Percentiles rank a stretch among this genome's conserved stretches.
Evolutionary conservation across 2,888 invertebrate species (phyloP).

Genomic region (Mechanitis mazaeus): DNA sequence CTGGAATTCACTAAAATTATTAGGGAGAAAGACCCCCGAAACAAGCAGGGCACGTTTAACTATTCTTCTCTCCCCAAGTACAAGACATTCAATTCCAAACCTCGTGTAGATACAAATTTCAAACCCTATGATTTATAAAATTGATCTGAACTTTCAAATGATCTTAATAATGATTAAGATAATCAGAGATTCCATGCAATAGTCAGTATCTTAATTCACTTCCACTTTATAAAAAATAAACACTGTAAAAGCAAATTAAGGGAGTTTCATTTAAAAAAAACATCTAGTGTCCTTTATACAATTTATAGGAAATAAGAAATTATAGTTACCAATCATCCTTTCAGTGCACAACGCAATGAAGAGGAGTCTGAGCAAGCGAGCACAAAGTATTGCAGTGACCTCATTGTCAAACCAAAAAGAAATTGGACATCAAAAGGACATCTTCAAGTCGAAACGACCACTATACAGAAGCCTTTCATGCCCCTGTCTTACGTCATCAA

Average conservation of each 20-base stretch:
- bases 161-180: too few relatives aligned
- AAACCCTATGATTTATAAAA: slow-evolving; percentile 24
- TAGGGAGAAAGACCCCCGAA: slow-evolving; percentile 11
- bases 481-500: slow-evolving; percentile 32
- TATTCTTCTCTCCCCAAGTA: slow-evolving; percentile 33
- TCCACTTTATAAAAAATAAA: slow-evolving; percentile 33
- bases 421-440: slow-evolving; percentile 20
- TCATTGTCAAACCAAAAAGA: slow-evolving; percentile 30
- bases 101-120: slow-evolving; percentile 29
- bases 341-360: slow-evolving; percentile 50
- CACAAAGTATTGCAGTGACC: slow-evolving; percentile 33
- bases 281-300: not conserved
- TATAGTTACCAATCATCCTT: slow-evolving; percentile 52
- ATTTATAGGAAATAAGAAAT: slow-evolving; percentile 35
- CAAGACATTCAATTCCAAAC: slow-evolving; percentile 36
- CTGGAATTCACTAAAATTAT: not conserved
- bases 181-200: too few relatives aligned
- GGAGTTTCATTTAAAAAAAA: not conserved
- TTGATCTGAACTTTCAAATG: too few relatives aligned
- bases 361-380: slow-evolving; percentile 41
- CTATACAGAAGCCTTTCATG: slow-evolving; percentile 40
- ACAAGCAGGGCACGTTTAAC: slow-evolving; percentile 21
- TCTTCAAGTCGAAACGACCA: not conserved
- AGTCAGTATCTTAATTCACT: not conserved
- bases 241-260: slow-evolving; percentile 14